Conservation (phyloP, 2,113 vertebrate species). For the Camelus dromedarius region DNA sequence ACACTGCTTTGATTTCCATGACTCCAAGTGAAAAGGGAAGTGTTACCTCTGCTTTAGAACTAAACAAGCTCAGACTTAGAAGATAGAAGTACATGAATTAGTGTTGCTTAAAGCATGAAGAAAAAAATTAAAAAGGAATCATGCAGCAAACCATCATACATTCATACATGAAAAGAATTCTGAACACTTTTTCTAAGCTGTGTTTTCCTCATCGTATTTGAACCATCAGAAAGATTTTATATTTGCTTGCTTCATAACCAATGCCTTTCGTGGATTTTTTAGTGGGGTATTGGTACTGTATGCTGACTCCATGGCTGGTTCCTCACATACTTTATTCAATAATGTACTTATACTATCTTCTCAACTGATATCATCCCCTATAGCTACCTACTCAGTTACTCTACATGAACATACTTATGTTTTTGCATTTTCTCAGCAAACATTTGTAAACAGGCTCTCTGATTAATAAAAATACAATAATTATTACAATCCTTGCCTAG, state of each 20-base stretch:
- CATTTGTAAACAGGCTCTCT: background rate
- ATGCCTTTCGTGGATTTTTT: background rate
- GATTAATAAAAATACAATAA: background rate
- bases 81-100: background rate
- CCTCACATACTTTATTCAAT: background rate
- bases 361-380: background rate
- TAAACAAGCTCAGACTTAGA: background rate
- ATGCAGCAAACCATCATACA: background rate
- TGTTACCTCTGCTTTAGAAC: background rate
- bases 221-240: background rate
- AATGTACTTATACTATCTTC: background rate
- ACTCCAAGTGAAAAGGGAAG: background rate
- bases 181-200: background rate
- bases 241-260: background rate
- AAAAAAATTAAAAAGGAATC: background rate
- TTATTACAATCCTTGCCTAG: background rate
- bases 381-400: background rate
- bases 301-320: background rate
- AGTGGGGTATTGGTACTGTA: too few relatives aligned
- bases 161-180: background rate
- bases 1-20: background rate
- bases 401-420: background rate
- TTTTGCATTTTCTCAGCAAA: background rate
- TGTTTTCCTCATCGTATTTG: background rate
- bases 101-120: background rate